A percentile compares a stretch with the other conserved stretches of the same genome.
Evolutionary conservation across 2,797 vertebrate genomes (phyloP).

Genomic region (Lutjanus campechanus): DNA sequence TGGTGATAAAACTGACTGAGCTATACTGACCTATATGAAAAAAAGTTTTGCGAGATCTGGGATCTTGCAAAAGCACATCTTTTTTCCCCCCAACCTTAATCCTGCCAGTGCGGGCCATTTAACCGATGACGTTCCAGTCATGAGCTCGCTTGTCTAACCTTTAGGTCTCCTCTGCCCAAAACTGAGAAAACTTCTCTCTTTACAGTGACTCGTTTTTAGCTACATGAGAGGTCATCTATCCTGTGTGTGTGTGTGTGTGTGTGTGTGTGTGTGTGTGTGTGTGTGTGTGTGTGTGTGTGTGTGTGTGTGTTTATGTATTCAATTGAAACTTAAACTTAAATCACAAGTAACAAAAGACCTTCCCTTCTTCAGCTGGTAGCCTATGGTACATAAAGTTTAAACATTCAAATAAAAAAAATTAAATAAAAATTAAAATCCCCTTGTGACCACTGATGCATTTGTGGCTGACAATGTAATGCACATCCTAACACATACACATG

Average conservation of each 20-base stretch:
- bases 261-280: no score
- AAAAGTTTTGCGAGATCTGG: no score
- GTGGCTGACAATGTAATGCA: constrained; percentile 8
- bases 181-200: constrained; percentile 8
- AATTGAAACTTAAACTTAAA: not conserved
- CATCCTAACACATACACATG: not conserved
- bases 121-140: no score
- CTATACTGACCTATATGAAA: no score
- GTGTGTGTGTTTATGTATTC: no score
- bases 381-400: not conserved
- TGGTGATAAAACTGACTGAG: no score
- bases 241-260: not conserved
- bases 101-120: no score
- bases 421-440: not conserved
- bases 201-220: constrained; percentile 9
- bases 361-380: not conserved
- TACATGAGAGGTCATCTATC: not conserved
- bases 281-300: not conserved
- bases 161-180: no score
- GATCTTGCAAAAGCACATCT: no score
- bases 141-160: no score
- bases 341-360: not conserved
- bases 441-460: not conserved
- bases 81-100: no score
- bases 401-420: not conserved